Conservation (phyloP, 2,113 vertebrate species). For the Actinemys pallida region DNA sequence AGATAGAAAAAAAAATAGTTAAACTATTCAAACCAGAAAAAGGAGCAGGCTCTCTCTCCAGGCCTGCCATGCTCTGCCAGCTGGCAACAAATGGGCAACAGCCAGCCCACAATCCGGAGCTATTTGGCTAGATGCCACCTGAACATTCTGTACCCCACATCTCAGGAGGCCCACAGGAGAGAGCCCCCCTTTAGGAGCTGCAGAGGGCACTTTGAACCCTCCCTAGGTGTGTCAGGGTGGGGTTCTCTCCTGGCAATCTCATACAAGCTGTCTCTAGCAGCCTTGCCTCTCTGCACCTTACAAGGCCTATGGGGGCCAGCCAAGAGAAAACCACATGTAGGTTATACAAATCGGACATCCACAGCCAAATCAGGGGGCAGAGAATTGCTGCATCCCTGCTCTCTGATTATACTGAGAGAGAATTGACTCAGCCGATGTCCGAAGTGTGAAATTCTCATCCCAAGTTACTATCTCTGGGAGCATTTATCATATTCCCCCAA, state of each 20-base stretch:
- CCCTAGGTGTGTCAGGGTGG: not conserved
- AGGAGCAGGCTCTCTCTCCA: not conserved
- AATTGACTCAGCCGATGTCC: not conserved
- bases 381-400: not conserved
- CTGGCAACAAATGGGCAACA: not conserved
- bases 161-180: not conserved
- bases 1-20: not conserved
- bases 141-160: not conserved
- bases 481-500: not conserved
- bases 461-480: not conserved
- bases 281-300: constrained; percentile 9
- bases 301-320: constrained; percentile 14
- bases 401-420: not conserved
- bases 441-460: not conserved
- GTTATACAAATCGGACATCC: constrained; percentile 12
- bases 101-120: not conserved
- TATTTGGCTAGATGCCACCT: not conserved
- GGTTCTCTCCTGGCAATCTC: not conserved
- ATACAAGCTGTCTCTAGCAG: not conserved
- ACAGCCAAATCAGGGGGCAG: not conserved
- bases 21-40: not conserved
- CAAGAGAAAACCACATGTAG: not conserved
- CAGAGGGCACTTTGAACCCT: constrained; percentile 27
- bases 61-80: not conserved
- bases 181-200: not conserved